A percentile compares a stretch with the other conserved stretches of the same genome.
Conservation (phyloP, 2,113 vertebrate species). For the Cinclus cinclus region DNA sequence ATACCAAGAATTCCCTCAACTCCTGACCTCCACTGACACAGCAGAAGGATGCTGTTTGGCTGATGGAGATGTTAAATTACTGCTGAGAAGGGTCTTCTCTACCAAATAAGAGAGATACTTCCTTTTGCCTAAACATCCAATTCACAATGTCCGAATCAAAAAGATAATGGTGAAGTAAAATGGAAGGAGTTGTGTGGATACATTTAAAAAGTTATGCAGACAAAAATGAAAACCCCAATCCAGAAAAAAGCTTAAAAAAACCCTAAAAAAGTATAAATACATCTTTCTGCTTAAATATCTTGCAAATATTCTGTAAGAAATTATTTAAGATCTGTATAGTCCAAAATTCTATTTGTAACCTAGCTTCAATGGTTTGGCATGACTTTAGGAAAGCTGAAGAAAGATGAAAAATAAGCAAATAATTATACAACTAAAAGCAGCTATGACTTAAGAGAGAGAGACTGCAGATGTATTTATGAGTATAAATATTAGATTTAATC, state of each 20-base stretch:
- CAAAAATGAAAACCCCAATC: rapidly evolving
- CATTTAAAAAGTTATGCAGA: not conserved
- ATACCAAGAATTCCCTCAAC: not conserved
- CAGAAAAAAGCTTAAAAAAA: not conserved
- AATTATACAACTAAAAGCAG: not conserved
- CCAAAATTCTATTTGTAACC: not conserved
- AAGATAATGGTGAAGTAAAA: not conserved
- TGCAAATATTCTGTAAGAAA: not conserved
- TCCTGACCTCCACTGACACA: not conserved
- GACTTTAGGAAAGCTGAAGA: not conserved
- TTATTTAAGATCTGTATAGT: not conserved
- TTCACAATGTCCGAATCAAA: not conserved
- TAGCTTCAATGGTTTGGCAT: not conserved
- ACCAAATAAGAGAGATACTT: not conserved
- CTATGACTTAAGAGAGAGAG: not conserved
- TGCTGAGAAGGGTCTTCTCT: not conserved
- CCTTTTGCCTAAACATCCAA: not conserved
- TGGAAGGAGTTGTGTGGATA: not conserved
- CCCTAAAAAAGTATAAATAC: not conserved
- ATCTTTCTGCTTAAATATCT: not conserved
- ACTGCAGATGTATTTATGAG: not conserved
- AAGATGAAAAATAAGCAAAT: not conserved
- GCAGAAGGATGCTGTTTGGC: not conserved
- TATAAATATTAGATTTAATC: not conserved
- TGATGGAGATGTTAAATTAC: not conserved